These are phyloP conservation scores for Sesamia inferens DNA, from an alignment of 2,888 invertebrate genomes.

Conservation along the genomic window DNA sequence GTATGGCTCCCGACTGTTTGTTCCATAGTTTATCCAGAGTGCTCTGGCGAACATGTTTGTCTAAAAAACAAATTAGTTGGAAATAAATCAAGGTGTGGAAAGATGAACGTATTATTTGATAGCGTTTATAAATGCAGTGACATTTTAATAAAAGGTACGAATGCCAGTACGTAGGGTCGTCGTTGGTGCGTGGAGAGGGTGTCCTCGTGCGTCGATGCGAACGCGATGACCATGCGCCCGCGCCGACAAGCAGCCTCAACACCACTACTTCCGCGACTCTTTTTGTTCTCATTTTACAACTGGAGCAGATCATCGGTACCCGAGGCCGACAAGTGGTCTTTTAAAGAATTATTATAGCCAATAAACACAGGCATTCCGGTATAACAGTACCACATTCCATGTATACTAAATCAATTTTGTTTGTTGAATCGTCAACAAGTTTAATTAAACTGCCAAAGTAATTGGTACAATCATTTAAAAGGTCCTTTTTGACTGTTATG, in stretches of 20 bases:
- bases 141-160: slow-evolving; percentile 39
- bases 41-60: slow-evolving; percentile 89
- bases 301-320: slow-evolving; percentile 66
- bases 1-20: slow-evolving; percentile 89
- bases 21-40: slow-evolving; percentile 90
- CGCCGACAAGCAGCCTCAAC: slow-evolving; percentile 33
- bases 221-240: slow-evolving; percentile 48
- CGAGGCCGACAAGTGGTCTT: slow-evolving; percentile 85
- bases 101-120: slow-evolving; percentile 11
- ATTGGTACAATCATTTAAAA: slow-evolving; percentile 36
- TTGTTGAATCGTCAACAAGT: slow-evolving; percentile 32
- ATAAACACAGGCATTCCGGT: slow-evolving; percentile 60
- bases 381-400: slow-evolving; percentile 44
- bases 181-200: slow-evolving; percentile 46
- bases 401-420: slow-evolving; percentile 42
- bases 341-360: slow-evolving; percentile 55
- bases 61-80: slow-evolving; percentile 77
- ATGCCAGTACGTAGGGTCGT: slow-evolving; percentile 46
- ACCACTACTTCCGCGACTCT: slow-evolving; percentile 74
- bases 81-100: slow-evolving; percentile 32
- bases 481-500: slow-evolving; percentile 38
- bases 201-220: slow-evolving; percentile 39
- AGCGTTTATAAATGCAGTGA: slow-evolving; percentile 37
- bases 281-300: slow-evolving; percentile 71
- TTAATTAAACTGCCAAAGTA: slow-evolving; percentile 46